phyloP scores from a whole-genome alignment of 2,888 invertebrate genomes.

The Corbicula japonica region DNA sequence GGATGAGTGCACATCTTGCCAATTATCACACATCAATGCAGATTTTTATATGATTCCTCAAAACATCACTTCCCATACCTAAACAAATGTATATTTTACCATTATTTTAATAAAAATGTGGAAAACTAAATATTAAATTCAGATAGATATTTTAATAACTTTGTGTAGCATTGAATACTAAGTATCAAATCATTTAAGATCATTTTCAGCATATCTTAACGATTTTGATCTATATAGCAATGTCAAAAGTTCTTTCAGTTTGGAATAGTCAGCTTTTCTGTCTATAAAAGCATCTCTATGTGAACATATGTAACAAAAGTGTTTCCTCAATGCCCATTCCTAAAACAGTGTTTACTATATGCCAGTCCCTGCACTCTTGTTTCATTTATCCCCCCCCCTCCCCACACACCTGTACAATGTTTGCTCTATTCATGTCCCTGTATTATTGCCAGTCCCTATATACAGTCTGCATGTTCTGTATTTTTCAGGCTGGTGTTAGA shows the following conservation, averaged over 20 bases:
- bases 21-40: too few relatives aligned
- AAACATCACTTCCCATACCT: too few relatives aligned
- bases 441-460: neutral
- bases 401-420: neutral
- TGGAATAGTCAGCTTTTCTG: neutral
- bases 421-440: neutral
- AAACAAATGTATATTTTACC: too few relatives aligned
- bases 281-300: neutral
- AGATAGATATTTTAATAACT: neutral
- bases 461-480: neutral
- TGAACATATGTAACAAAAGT: neutral
- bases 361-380: neutral
- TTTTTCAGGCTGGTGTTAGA: conserved; percentile 77
- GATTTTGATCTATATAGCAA: neutral
- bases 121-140: too few relatives aligned
- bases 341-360: neutral
- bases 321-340: neutral
- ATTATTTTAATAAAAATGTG: too few relatives aligned
- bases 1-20: too few relatives aligned
- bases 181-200: neutral
- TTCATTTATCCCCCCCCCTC: neutral
- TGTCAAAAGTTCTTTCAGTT: neutral
- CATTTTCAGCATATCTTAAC: neutral
- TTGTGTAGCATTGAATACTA: neutral
- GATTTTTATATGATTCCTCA: too few relatives aligned